phyloP scores from a whole-genome alignment of 2,113 vertebrate species.

The Phyllostomus hastatus region DNA sequence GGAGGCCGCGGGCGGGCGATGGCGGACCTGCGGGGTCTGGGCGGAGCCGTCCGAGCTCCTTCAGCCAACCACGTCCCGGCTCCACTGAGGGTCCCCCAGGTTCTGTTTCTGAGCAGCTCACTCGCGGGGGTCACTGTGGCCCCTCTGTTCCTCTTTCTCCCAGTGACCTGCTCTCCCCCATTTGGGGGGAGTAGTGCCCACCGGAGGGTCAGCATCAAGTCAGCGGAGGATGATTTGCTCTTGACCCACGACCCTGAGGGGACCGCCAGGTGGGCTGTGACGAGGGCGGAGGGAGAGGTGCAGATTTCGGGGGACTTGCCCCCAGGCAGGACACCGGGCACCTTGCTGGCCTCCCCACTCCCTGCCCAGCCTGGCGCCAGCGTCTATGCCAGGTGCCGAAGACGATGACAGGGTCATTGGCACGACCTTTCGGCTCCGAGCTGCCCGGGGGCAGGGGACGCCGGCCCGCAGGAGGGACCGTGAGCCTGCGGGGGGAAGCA shows the following conservation, averaged over 20 bases:
- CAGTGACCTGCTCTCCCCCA: neutral
- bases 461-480: neutral
- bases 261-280: fast-evolving
- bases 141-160: neutral
- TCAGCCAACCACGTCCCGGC: fast-evolving
- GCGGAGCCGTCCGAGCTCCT: too few relatives aligned
- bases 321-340: fast-evolving
- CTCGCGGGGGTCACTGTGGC: fast-evolving
- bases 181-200: too few relatives aligned
- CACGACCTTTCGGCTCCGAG: neutral
- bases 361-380: neutral
- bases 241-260: neutral
- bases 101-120: neutral
- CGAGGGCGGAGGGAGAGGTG: neutral
- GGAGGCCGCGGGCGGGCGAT: fast-evolving
- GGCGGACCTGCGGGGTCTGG: neutral
- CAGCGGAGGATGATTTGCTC: neutral
- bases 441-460: fast-evolving
- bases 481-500: neutral
- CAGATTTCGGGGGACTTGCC: neutral
- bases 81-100: fast-evolving
- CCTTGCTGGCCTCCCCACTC: neutral
- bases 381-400: neutral
- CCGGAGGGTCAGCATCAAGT: neutral
- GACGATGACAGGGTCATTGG: fast-evolving